These are phyloP conservation scores for Prionchulus punctatus DNA, from an alignment of 2,888 invertebrate species.

Conservation along the genomic window DNA sequence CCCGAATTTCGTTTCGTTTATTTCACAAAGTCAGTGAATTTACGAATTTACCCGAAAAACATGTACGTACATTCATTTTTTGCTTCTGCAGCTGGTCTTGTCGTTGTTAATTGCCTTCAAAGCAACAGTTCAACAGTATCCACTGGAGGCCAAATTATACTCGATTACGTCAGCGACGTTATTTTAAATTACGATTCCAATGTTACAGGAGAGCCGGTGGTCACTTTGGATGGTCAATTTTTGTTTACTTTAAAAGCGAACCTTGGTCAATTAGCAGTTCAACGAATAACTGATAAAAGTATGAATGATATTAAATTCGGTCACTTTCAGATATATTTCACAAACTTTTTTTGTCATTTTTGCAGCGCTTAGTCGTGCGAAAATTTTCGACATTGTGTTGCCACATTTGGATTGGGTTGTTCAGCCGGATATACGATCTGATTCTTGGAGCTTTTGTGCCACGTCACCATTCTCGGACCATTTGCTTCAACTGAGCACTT, in stretches of 20 bases:
- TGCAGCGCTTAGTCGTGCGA: no score
- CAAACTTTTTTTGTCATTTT: no score
- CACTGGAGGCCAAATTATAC: constrained; percentile 48
- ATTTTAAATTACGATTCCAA: constrained; percentile 48
- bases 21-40: constrained; percentile 49
- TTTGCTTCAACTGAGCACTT: no score
- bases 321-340: no score
- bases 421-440: not conserved
- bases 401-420: not conserved
- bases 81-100: constrained; percentile 47
- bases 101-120: constrained; percentile 53
- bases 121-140: no score
- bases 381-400: not conserved
- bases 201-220: constrained; percentile 43
- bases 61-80: no score
- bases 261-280: no score
- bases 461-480: not conserved
- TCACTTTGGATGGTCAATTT: not conserved
- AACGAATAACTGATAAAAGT: no score
- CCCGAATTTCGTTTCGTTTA: constrained; percentile 51
- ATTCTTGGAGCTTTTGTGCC: not conserved
- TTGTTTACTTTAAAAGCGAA: no score
- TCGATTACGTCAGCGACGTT: constrained; percentile 56
- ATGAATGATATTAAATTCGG: no score
- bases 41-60: not conserved